Conservation (phyloP, 2,888 invertebrate species). For the Drepana falcataria region DNA sequence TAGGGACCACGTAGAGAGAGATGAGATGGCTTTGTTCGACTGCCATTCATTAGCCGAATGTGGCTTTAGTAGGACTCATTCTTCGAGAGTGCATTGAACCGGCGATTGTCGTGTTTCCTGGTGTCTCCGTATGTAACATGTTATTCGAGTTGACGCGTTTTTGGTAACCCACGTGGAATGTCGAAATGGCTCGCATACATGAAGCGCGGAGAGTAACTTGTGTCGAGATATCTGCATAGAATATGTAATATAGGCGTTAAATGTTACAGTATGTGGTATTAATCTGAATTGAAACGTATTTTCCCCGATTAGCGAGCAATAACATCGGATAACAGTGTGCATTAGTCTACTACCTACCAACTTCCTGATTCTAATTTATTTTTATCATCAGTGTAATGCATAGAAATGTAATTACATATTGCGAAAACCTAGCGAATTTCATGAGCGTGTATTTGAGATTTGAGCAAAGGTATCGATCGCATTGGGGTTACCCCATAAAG, state of each 20-base stretch:
- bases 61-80: slow-evolving; percentile 61
- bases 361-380: background rate
- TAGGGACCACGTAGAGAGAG: slow-evolving; percentile 40
- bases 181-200: slow-evolving; percentile 15
- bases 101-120: slow-evolving; percentile 58
- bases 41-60: slow-evolving; percentile 73
- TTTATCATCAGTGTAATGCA: background rate
- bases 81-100: slow-evolving; percentile 66
- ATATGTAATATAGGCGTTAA: too few relatives aligned
- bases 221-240: too few relatives aligned
- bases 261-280: too few relatives aligned
- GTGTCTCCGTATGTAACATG: slow-evolving; percentile 55
- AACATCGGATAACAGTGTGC: background rate
- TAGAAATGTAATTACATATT: too few relatives aligned
- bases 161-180: slow-evolving; percentile 41
- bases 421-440: too few relatives aligned
- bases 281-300: too few relatives aligned
- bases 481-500: too few relatives aligned
- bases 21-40: slow-evolving; percentile 61
- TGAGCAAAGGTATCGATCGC: too few relatives aligned
- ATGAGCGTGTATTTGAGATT: too few relatives aligned
- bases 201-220: too few relatives aligned
- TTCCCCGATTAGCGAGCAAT: too few relatives aligned
- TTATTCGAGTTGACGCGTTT: slow-evolving; percentile 55
- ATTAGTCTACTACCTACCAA: background rate